Evolutionary conservation across 1,140 invertebrate species (phyloP), one percentile per base, ranked within the genome.

Genomic region (Cecropterus lyciades): DNA sequence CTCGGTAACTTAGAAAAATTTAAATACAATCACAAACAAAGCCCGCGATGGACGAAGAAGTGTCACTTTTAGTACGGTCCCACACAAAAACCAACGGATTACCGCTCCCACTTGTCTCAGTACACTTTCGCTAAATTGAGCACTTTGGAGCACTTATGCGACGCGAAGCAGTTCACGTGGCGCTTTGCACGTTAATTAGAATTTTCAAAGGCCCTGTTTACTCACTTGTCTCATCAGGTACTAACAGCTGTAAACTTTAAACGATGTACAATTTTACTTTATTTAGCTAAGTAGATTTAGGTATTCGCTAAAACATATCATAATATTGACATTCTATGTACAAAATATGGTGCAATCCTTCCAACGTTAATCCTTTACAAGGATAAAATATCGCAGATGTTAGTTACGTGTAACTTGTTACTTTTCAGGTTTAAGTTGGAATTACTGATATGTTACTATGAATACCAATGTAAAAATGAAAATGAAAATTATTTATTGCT

Each of bases 171-270:
- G 52, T 69, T 64, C 67, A 69, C 46, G 46, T 69, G 55, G 33
- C 60, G 43, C 51, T 70, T 65, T 65, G 45, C 49, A 59, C 55
- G 68, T 65, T 70, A 65, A 60, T 70, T 70, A 65, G 52, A 65
- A 65, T 70, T 65, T 70, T 70, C 30, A 62, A 65, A 65, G 48
- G 42, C 40, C 15, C 30, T n/a, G 10, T 49, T 63, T 27, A 40
- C 37, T 24, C 42, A 13, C 9, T 24, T 17, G 48, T 52, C 17
- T 11, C 15, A 63, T 11, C 9, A 20, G 15, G 0, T 43, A 16
- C 17, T n/a, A 16, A 0, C 1, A 51, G 17, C 16, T 30, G 52
- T 27, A 24, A 40, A 9, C 59, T 13, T 40, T 43, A 5, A 43
- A 6, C 13, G 10, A 37, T 10, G 33, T 20, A 20, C 20, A 20